Base-by-base conservation (phyloP, 2,797 vertebrate species). In the Spea hammondii region DNA sequence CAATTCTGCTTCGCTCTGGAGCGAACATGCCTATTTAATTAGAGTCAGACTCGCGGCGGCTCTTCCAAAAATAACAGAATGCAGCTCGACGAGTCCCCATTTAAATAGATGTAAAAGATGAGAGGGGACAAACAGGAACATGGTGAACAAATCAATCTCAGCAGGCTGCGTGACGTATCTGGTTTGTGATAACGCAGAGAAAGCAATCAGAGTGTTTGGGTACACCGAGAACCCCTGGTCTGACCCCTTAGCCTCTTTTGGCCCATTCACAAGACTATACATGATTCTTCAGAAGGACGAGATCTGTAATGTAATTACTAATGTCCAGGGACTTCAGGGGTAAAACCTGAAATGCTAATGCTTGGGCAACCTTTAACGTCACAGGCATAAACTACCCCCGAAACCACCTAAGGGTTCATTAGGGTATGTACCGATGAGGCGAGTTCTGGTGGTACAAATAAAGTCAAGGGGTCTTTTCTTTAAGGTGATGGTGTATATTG, bases 11-110 rank as follows among this genome's bases (percentile, higher is more conserved):
- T 69, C 71, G 65, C 70, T 71, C 62, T 65, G 47, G 32, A 49
- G 45, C 8, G 60, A 70, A 70, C 72, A 80, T 65, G 66, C 68
- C 44, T 49, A 49, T 49, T 44, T 10, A 64, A 74, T 79, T 74
- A 74, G 45, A 10, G 14, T 10, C 72, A 68, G 54, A 32, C 54
- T 51, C 78, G 59, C 48, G 32, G 8, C 10, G 71, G 65, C 65
- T 53, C 71, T 62, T 72, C 78, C 77, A 78, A 72, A 57, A 65
- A 78, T 78, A 78, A 78, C 77, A 78, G 48, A 14, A 13, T 44
- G 57, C 57, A 4, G 67, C 55, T 70, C 48, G 0, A 47, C 8
- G 76, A 45, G 67, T 70, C 67, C 12, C 62, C 44, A 10, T 49
- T 51, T 17, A 50, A 69, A 53, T 13, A 32, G 49, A 51, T 51